Conservation (phyloP, 2,113 vertebrate species). For the Machaerirhynchus nigripectus region DNA sequence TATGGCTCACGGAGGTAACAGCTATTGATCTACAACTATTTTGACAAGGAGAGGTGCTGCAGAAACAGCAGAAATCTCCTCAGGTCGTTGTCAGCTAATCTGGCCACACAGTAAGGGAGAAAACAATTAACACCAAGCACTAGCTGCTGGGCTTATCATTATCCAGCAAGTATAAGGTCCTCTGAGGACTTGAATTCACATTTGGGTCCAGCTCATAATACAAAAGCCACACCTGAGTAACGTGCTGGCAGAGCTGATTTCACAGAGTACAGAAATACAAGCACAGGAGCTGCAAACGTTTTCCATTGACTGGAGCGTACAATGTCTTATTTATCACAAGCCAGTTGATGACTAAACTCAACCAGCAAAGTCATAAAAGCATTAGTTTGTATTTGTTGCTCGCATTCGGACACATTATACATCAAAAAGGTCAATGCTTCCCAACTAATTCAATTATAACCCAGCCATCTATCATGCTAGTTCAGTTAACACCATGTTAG, state of each 20-base stretch:
- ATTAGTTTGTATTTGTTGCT: slow-evolving; percentile 64
- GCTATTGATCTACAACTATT: slow-evolving; percentile 56
- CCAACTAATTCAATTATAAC: slow-evolving; percentile 68
- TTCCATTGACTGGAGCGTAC: not conserved
- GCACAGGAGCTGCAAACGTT: slow-evolving; percentile 25
- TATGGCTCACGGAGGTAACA: slow-evolving; percentile 14
- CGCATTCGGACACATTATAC: slow-evolving; percentile 43
- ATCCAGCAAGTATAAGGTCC: slow-evolving; percentile 13
- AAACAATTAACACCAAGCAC: slow-evolving; percentile 43
- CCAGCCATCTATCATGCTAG: slow-evolving; percentile 43
- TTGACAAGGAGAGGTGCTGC: slow-evolving; percentile 12
- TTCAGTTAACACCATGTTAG: not conserved
- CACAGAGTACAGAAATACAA: not conserved
- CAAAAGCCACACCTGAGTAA: not conserved
- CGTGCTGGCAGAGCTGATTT: not conserved
- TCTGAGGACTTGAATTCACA: not conserved
- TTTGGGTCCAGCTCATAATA: not conserved
- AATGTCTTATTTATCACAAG: slow-evolving; percentile 54
- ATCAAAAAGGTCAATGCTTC: slow-evolving; percentile 69
- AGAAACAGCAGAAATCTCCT: slow-evolving; percentile 51
- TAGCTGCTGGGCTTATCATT: slow-evolving; percentile 24
- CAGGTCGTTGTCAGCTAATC: slow-evolving; percentile 55
- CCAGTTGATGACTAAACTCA: slow-evolving; percentile 48
- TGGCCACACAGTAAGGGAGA: slow-evolving; percentile 17
- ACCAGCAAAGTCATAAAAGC: slow-evolving; percentile 54